Evolutionary conservation across 2,113 vertebrate species (phyloP).

Genomic region (Callopanchax toddi): DNA sequence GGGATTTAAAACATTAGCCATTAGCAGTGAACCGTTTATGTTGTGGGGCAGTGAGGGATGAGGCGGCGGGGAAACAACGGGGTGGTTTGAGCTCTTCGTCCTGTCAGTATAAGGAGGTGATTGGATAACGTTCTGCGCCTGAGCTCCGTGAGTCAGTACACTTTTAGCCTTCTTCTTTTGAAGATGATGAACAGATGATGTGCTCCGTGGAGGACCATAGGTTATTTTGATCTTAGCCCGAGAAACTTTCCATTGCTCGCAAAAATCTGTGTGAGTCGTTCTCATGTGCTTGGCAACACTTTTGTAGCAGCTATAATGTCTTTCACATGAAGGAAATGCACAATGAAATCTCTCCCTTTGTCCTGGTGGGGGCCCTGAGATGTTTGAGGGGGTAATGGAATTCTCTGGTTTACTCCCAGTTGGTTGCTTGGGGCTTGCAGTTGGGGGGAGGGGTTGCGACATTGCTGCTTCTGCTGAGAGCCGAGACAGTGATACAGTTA

Average conservation of each 20-base stretch:
- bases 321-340: constrained; percentile 87
- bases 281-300: constrained; percentile 97
- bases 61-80: constrained; percentile 64
- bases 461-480: not conserved
- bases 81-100: constrained; percentile 28
- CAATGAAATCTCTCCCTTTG: constrained; percentile 85
- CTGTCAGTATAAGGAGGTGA: constrained; percentile 39
- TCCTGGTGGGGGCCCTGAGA: constrained; percentile 13
- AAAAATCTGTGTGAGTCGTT: constrained; percentile 89
- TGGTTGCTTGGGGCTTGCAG: constrained; percentile 37
- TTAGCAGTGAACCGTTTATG: constrained; percentile 79
- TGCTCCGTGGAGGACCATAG: constrained; percentile 61
- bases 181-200: constrained; percentile 67
- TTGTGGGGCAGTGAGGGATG: constrained; percentile 74
- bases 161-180: constrained; percentile 66
- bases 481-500: constrained; percentile 2
- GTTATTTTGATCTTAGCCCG: constrained; percentile 82
- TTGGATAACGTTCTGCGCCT: constrained; percentile 77
- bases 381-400: constrained; percentile 2
- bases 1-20: constrained; percentile 83
- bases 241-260: constrained; percentile 87
- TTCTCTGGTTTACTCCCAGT: constrained; percentile 36
- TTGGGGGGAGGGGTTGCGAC: constrained; percentile 44
- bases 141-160: constrained; percentile 55
- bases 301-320: constrained; percentile 89